Percentiles rank a stretch among this genome's conserved stretches.
These are phyloP conservation scores for Tragelaphus strepsiceros DNA, from an alignment of 2,113 vertebrate genomes.

Conservation along the genomic window DNA sequence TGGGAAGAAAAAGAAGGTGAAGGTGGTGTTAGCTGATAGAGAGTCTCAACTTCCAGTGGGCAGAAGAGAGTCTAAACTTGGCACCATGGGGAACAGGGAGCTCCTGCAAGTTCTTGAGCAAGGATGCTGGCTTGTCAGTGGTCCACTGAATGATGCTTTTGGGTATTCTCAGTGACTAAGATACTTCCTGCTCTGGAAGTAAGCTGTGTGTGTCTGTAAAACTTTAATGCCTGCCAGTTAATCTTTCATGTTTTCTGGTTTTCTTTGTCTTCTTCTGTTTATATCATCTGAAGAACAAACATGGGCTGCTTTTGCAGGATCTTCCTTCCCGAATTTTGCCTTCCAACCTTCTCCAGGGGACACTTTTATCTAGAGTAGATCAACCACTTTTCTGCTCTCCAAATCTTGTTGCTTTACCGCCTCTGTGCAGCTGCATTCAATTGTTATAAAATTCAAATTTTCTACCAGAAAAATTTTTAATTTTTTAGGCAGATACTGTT, in stretches of 20 bases:
- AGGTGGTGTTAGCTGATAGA: neutral
- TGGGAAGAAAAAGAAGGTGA: neutral
- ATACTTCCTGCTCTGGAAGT: neutral
- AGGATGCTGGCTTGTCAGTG: neutral
- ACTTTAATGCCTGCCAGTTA: neutral
- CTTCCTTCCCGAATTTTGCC: neutral
- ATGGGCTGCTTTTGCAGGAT: neutral
- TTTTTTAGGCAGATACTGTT: neutral
- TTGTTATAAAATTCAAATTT: neutral
- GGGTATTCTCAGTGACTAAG: neutral
- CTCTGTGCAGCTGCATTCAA: neutral
- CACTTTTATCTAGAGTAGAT: neutral
- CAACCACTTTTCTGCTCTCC: neutral
- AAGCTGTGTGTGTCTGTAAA: neutral
- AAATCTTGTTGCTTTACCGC: neutral
- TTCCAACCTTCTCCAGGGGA: neutral
- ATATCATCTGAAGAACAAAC: neutral
- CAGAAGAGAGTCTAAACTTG: neutral
- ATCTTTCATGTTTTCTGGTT: neutral
- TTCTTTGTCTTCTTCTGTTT: neutral
- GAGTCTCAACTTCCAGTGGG: neutral
- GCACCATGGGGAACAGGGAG: neutral
- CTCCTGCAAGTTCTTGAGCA: neutral
- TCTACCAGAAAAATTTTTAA: neutral
- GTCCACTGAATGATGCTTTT: neutral